Percentiles rank a stretch among this genome's conserved stretches.
Conservation (phyloP, 2,888 invertebrate genomes). For the Lepeophtheirus nordmannii region DNA sequence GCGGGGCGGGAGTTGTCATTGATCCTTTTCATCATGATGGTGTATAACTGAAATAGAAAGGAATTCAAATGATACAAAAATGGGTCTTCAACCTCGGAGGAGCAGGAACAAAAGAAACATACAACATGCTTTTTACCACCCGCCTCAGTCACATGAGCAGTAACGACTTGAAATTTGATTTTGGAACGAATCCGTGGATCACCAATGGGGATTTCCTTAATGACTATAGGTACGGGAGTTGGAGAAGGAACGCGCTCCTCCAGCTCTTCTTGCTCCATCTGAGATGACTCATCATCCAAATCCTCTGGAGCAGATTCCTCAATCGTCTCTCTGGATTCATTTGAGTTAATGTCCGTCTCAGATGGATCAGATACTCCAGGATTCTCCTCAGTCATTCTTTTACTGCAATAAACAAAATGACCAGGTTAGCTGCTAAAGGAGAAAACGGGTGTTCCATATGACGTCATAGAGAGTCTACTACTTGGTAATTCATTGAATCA, state of each 20-base stretch:
- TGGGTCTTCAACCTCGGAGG: background rate
- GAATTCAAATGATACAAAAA: background rate
- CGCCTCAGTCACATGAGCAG: constrained; percentile 17
- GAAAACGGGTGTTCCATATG: too few species aligned
- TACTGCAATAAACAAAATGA: background rate
- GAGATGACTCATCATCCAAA: background rate
- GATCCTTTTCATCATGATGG: constrained; percentile 21
- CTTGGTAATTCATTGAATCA: too few species aligned
- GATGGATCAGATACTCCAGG: background rate
- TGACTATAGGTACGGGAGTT: background rate
- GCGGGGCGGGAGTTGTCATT: constrained; percentile 29
- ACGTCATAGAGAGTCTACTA: too few species aligned
- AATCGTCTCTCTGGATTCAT: background rate
- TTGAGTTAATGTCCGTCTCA: background rate
- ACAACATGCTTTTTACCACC: constrained; percentile 24
- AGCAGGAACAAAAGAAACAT: background rate
- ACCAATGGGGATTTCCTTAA: constrained; percentile 10
- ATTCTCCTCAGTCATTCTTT: constrained; percentile 1
- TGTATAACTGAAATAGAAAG: constrained; percentile 18
- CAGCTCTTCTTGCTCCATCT: background rate
- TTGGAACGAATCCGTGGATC: constrained; percentile 15
- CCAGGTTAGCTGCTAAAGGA: too few species aligned
- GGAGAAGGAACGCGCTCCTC: background rate
- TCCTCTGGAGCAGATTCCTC: background rate
- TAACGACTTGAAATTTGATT: constrained; percentile 22